These are phyloP conservation scores for Brotula barbata DNA, from an alignment of 2,797 vertebrate species.

Conservation along the genomic window DNA sequence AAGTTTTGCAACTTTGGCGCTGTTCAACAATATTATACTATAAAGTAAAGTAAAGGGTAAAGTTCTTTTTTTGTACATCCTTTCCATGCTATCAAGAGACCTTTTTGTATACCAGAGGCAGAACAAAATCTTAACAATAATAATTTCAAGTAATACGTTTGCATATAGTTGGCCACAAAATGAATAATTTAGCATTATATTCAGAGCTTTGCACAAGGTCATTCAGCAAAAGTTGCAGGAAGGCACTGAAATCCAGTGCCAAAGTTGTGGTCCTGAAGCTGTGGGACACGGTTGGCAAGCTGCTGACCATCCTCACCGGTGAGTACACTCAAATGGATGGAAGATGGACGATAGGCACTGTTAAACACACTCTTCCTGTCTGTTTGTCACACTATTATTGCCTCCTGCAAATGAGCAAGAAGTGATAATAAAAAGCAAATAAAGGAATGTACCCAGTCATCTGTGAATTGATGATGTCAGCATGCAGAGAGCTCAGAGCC, in stretches of 20 bases:
- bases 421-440: slow-evolving; percentile 3
- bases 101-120: slow-evolving; percentile 2
- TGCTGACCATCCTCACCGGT: background rate
- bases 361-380: slow-evolving; percentile 4
- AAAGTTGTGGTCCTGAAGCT: background rate
- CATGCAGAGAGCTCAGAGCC: slow-evolving; percentile 1
- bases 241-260: slow-evolving; percentile 8
- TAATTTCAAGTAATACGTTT: slow-evolving; percentile 30
- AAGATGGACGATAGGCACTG: background rate
- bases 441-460: background rate
- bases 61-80: slow-evolving; percentile 10
- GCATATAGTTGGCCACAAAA: slow-evolving; percentile 11
- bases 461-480: background rate
- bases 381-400: background rate
- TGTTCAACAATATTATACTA: no score
- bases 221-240: slow-evolving; percentile 17
- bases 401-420: slow-evolving; percentile 5
- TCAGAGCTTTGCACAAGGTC: slow-evolving; percentile 21
- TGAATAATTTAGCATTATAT: slow-evolving; percentile 29
- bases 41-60: no score
- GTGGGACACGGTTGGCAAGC: slow-evolving; percentile 12
- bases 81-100: slow-evolving; percentile 1
- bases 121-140: slow-evolving; percentile 25
- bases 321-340: background rate
- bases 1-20: no score